Base-by-base conservation (phyloP, 2,797 vertebrate genomes). In the Diceros bicornis region DNA sequence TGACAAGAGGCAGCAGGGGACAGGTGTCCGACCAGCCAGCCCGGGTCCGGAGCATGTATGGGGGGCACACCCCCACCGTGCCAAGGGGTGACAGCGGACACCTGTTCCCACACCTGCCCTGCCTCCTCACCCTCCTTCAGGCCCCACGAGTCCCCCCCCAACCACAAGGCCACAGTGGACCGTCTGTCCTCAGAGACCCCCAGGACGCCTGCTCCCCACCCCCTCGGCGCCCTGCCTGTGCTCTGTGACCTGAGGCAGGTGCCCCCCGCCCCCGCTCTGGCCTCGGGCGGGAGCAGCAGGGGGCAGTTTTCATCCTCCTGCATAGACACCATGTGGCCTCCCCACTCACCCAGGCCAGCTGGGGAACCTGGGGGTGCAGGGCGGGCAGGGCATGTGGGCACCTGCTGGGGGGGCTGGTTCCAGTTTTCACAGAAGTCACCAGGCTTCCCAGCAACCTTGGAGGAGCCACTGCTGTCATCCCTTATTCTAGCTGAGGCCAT, bases 21-120 rank as follows among this genome's bases (percentile, higher is more conserved):
- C 93, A 95, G 94, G 86, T 96, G 97, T 96, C 86, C 0, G 10
- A 96, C 94, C 88, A 96, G 97, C 94, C 91, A 16, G 92, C 92
- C 96, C 71, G 77, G 97, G 93, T 95, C 89, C 61, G 29, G 69
- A 61, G 27, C 72, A 23, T 3, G 52, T 34, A 8, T 3, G 32
- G 37, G 85, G 97, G 93, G 68, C 61, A 7, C 79, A 34, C 55
- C 44, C n/a, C 83, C 4, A 13, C 68, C 0, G 25, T 47, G 85
- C 88, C 2, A 25, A 23, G 32, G 27, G 94, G 50, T 64, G 88
- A 41, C 72, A 17, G 69, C 6, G 79, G 89, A 94, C 96, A 89
- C 97, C 97, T 96, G 96, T 74, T 94, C 47, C 57, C 27, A 17
- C 96, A 92, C 95, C 96, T 90, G 97, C 81, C 90, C 34, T 44